Percentiles rank a stretch among this genome's conserved stretches.
Evolutionary conservation across 2,113 vertebrate species (phyloP).

Genomic region (Pseudonaja textilis): DNA sequence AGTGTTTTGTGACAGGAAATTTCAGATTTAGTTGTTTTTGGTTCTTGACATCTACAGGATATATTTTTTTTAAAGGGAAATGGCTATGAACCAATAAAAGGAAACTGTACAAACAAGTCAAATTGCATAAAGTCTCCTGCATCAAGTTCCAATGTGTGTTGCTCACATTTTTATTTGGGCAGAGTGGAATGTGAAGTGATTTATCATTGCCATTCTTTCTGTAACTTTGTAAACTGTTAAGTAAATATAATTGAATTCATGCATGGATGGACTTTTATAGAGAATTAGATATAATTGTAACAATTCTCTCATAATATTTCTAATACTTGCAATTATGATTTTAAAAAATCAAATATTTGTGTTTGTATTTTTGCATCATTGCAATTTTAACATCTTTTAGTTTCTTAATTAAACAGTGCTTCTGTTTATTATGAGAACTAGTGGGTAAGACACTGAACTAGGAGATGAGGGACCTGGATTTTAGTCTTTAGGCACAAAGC

Average conservation of each 20-base stretch:
- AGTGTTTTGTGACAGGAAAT: not conserved
- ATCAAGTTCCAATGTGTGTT: not conserved
- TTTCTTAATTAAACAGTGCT: not conserved
- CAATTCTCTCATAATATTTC: not conserved
- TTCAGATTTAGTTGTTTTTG: not conserved
- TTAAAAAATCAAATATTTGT: not conserved
- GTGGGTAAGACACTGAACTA: not conserved
- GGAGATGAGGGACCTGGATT: not conserved
- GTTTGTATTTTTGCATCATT: not conserved
- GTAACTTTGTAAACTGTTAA: not conserved
- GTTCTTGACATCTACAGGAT: slow-evolving; percentile 1
- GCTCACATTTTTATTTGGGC: not conserved
- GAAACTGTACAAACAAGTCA: slow-evolving; percentile 2
- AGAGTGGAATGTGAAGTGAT: not conserved
- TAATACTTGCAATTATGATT: not conserved
- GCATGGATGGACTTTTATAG: not conserved
- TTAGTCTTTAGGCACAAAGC: not conserved
- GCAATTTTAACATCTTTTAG: not conserved
- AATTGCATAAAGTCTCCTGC: not conserved
- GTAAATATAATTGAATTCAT: not conserved
- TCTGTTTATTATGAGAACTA: not conserved
- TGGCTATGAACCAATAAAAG: slow-evolving; percentile 11
- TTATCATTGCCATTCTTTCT: not conserved
- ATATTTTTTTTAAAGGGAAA: slow-evolving; percentile 10
- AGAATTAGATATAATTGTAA: not conserved